phyloP scores from a whole-genome alignment of 1,140 invertebrate genomes.

The Riptortus pedestris region DNA sequence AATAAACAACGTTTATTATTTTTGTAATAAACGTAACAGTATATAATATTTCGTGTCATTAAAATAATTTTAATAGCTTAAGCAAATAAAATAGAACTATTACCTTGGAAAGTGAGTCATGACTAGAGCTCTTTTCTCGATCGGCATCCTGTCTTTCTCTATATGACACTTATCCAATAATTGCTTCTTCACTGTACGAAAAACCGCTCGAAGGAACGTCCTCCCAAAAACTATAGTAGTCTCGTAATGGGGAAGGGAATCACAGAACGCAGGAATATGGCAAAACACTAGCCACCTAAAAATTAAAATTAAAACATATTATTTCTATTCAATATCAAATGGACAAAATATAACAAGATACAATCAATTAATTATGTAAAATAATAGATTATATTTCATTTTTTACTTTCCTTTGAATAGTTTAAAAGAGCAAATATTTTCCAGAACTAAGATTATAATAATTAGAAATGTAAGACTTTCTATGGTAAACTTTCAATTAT shows the following conservation, averaged over 20 bases:
- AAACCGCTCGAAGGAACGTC: constrained; percentile 73
- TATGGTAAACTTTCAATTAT: no score
- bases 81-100: constrained; percentile 23
- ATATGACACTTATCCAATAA: constrained; percentile 80
- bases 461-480: no score
- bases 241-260: constrained; percentile 81
- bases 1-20: no score
- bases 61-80: no score
- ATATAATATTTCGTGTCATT: no score
- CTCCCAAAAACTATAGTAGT: constrained; percentile 83
- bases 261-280: constrained; percentile 88
- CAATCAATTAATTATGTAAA: constrained; percentile 1
- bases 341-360: constrained; percentile 14
- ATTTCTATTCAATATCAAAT: not conserved
- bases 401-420: no score
- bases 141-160: constrained; percentile 77
- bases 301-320: constrained; percentile 17
- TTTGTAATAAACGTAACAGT: no score
- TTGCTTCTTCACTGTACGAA: constrained; percentile 77
- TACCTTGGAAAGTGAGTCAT: constrained; percentile 56
- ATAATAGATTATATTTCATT: not conserved
- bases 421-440: no score
- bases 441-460: no score
- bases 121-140: constrained; percentile 63
- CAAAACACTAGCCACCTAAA: constrained; percentile 87